These are phyloP conservation scores for Hydrozoanthus tunicans DNA, from an alignment of 64 coral and sea anemone species.

Conservation along the genomic window DNA sequence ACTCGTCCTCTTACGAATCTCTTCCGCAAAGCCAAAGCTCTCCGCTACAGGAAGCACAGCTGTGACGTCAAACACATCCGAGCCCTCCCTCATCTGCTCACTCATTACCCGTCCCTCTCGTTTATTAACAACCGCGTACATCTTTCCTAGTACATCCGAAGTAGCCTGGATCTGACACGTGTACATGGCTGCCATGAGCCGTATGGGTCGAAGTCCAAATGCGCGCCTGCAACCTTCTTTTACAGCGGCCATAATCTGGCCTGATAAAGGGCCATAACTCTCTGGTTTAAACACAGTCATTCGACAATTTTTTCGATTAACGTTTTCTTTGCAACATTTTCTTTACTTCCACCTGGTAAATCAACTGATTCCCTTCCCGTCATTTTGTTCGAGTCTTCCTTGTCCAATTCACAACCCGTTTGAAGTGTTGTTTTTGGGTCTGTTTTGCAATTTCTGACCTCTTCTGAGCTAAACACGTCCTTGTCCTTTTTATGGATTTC, in stretches of 20 bases:
- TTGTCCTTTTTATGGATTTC: not conserved
- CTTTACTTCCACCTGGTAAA: not conserved
- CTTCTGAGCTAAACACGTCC: not conserved
- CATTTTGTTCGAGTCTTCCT: not conserved
- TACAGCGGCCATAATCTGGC: conserved; percentile 95
- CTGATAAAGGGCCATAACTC: conserved; percentile 83
- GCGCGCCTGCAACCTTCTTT: conserved; percentile 98
- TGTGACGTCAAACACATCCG: conserved; percentile 95
- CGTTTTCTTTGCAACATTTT: not conserved
- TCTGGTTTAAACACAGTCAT: conserved; percentile 23
- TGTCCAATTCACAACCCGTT: not conserved
- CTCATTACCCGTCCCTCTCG: conserved; percentile 91
- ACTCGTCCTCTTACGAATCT: conserved; percentile 96
- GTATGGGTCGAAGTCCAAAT: conserved; percentile 83
- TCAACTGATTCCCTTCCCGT: not conserved
- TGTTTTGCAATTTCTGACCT: not conserved
- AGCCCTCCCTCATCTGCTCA: conserved; percentile 96
- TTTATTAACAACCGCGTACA: conserved; percentile 94
- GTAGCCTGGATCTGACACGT: conserved; percentile 94
- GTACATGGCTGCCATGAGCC: conserved; percentile 98
- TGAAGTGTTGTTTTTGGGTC: not conserved
- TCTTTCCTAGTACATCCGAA: conserved; percentile 90
- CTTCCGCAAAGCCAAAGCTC: conserved; percentile 96
- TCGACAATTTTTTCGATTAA: not conserved
- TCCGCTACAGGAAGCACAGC: conserved; percentile 96